A percentile compares a stretch with the other conserved stretches of the same genome.
Evolutionary conservation across 1,140 invertebrate species (phyloP).

Genomic region (Dryas iulia): DNA sequence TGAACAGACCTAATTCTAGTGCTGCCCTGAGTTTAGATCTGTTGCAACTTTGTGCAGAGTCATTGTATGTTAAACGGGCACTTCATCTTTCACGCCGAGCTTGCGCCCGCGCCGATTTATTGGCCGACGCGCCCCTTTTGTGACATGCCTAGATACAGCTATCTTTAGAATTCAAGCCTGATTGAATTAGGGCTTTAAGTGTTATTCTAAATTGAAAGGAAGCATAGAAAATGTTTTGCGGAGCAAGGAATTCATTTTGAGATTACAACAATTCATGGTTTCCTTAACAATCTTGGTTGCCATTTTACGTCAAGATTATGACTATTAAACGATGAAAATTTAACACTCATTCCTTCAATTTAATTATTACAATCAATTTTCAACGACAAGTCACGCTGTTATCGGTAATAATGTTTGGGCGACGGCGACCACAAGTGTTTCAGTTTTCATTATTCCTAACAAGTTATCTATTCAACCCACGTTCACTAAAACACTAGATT

Average conservation of each 20-base stretch:
- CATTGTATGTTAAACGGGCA: conserved; percentile 79
- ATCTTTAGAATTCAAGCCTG: conserved; percentile 49
- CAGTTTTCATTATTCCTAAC: conserved; percentile 31
- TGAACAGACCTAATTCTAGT: conserved; percentile 32
- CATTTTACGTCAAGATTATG: conserved; percentile 27
- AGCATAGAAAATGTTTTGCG: conserved; percentile 28
- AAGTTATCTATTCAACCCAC: conserved; percentile 31
- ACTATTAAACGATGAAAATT: conserved; percentile 36
- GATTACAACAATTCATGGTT: conserved; percentile 17
- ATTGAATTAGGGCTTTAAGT: conserved; percentile 59
- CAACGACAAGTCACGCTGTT: conserved; percentile 21
- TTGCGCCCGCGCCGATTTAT: conserved; percentile 67
- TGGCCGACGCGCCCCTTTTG: conserved; percentile 66
- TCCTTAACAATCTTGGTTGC: conserved; percentile 30
- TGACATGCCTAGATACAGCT: conserved; percentile 61
- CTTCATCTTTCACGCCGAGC: conserved; percentile 71
- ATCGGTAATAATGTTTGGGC: conserved; percentile 26
- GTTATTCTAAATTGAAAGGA: conserved; percentile 45
- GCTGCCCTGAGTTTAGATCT: conserved; percentile 48
- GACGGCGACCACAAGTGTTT: conserved; percentile 23
- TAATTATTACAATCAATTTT: conserved; percentile 27
- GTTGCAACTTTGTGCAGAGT: conserved; percentile 68
- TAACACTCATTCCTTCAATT: conserved; percentile 18
- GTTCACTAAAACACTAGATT: conserved; percentile 25
- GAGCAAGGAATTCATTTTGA: conserved; percentile 19